These are phyloP conservation scores for Nasua narica DNA, from an alignment of 2,797 vertebrate genomes.

Conservation along the genomic window DNA sequence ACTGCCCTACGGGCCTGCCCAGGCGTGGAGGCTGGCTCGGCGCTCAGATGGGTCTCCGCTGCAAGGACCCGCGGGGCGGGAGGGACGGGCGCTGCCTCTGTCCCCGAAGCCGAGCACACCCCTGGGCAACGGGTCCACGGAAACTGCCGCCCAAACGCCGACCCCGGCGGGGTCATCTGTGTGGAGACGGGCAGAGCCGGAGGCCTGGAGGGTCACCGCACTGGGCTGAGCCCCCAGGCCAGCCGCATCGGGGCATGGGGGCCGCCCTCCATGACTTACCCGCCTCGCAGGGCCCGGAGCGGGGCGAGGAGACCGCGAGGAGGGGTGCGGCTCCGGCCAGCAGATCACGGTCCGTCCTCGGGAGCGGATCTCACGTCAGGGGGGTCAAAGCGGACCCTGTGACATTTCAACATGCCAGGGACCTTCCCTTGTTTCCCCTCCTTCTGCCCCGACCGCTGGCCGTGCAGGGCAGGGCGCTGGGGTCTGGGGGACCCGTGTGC, in stretches of 20 bases:
- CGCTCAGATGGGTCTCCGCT: rapidly evolving
- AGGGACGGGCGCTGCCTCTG: background rate
- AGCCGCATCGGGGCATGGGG: background rate
- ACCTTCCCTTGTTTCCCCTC: background rate
- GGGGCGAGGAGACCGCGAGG: background rate
- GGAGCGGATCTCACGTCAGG: background rate
- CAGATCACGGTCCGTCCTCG: too few species aligned
- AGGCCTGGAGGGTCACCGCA: background rate
- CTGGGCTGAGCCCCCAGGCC: background rate
- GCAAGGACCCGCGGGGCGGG: rapidly evolving
- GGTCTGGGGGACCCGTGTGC: too few species aligned
- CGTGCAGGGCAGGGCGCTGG: background rate
- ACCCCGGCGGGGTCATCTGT: background rate
- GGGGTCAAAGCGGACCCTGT: too few species aligned
- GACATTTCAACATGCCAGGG: background rate
- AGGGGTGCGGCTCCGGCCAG: background rate
- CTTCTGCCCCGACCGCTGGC: background rate
- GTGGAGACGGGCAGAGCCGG: rapidly evolving
- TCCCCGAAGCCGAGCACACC: background rate
- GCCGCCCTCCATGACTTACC: background rate
- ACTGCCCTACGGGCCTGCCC: rapidly evolving
- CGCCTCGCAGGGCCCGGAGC: rapidly evolving
- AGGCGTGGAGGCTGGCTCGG: too few species aligned
- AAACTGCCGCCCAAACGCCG: background rate
- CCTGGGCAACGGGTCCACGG: rapidly evolving